These are phyloP conservation scores for Amphiura filiformis DNA, from an alignment of 35 echinoderm and acorn worm genomes.

Conservation along the genomic window DNA sequence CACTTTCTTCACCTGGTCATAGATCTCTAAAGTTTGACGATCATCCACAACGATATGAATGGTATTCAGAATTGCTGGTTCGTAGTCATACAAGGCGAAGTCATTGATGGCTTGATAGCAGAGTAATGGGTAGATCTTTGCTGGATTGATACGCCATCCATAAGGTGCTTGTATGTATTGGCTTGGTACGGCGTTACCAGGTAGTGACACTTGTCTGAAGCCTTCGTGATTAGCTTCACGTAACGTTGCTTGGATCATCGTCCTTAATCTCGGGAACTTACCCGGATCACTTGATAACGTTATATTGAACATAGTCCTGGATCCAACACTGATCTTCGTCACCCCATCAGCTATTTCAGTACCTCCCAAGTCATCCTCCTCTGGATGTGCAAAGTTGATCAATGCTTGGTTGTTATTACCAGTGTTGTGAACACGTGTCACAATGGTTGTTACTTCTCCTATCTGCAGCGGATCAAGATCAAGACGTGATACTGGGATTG, in stretches of 20 bases:
- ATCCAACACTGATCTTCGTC: neutral
- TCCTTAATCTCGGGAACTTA: neutral
- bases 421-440: neutral
- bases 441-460: neutral
- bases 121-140: neutral
- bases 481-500: neutral
- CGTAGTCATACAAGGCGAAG: neutral
- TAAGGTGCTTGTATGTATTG: neutral
- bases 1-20: neutral
- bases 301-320: neutral
- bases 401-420: neutral
- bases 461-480: neutral
- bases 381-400: neutral
- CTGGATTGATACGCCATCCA: neutral
- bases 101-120: neutral
- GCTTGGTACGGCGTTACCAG: neutral
- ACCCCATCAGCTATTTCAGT: neutral
- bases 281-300: neutral
- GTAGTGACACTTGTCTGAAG: neutral
- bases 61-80: neutral
- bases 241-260: neutral
- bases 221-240: neutral
- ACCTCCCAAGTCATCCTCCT: neutral
- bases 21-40: neutral
- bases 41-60: neutral